phyloP scores from a whole-genome alignment of 2,113 vertebrate species.

The Osmerus eperlanus region DNA sequence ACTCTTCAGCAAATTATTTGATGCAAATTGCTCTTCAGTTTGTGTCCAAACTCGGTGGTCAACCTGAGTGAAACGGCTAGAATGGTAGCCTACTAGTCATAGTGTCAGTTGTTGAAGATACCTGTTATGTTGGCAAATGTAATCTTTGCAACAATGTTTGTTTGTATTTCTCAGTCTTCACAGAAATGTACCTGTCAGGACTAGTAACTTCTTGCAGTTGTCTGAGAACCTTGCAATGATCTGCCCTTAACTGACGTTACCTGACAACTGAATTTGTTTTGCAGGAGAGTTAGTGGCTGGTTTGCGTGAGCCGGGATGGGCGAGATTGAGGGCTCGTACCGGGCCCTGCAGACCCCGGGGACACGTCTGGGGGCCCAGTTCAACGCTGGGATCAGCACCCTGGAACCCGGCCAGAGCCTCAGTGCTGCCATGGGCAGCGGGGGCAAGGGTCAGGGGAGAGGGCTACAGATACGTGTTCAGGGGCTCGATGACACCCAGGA shows the following conservation, averaged over 20 bases:
- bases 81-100: too few relatives aligned
- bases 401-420: slow-evolving; percentile 84
- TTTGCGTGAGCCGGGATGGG: slow-evolving; percentile 77
- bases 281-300: slow-evolving; percentile 48
- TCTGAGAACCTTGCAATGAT: too few relatives aligned
- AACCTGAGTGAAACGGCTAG: too few relatives aligned
- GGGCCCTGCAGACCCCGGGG: slow-evolving; percentile 84
- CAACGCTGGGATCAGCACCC: slow-evolving; percentile 80
- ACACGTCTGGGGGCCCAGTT: slow-evolving; percentile 81
- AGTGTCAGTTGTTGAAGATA: too few relatives aligned
- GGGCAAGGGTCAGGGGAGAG: slow-evolving; percentile 53
- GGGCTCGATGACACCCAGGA: slow-evolving; percentile 86
- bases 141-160: too few relatives aligned
- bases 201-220: background rate
- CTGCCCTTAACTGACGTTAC: background rate
- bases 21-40: too few relatives aligned
- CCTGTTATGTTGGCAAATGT: too few relatives aligned
- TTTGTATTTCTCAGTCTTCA: too few relatives aligned
- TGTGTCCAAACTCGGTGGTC: too few relatives aligned
- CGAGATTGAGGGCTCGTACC: slow-evolving; percentile 90
- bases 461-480: slow-evolving; percentile 76
- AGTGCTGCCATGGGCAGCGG: slow-evolving; percentile 50
- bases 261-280: slow-evolving; percentile 18
- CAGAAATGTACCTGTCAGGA: too few relatives aligned
- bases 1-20: too few relatives aligned